A percentile compares a stretch with the other conserved stretches of the same genome.
phyloP scores from a whole-genome alignment of 1,140 invertebrate species.

The Zaprionus ornatus region DNA sequence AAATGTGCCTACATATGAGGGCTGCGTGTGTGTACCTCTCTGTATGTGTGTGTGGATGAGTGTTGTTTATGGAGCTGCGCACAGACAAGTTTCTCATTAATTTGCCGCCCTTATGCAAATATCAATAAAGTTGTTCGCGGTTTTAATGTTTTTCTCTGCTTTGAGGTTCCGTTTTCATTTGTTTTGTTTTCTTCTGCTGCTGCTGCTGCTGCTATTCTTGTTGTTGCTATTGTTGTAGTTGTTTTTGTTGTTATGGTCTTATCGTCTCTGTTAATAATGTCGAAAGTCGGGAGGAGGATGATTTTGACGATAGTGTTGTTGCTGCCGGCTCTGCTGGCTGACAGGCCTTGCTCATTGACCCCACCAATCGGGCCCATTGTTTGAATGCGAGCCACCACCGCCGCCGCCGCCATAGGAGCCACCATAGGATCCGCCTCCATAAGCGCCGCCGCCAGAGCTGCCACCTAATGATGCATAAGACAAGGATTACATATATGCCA shows the following conservation, averaged over 20 bases:
- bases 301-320: conserved; percentile 33
- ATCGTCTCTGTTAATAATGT: conserved; percentile 33
- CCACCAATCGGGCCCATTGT: conserved; percentile 81
- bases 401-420: conserved; percentile 82
- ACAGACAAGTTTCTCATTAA: conserved; percentile 79
- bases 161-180: conserved; percentile 17
- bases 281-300: conserved; percentile 22
- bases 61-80: conserved; percentile 62
- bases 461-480: conserved; percentile 36
- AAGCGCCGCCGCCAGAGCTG: conserved; percentile 59
- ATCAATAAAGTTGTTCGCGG: conserved; percentile 63
- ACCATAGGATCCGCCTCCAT: conserved; percentile 83
- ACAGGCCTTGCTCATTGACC: conserved; percentile 71
- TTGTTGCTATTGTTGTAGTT: conserved; percentile 34
- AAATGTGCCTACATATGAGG: conserved; percentile 38
- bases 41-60: conserved; percentile 26
- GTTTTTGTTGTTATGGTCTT: conserved; percentile 32
- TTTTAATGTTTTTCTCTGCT: conserved; percentile 30
- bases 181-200: conserved; percentile 22
- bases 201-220: conserved; percentile 28
- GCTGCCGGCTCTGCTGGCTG: conserved; percentile 54
- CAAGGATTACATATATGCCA: background rate
- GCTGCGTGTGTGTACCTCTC: conserved; percentile 26
- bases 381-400: conserved; percentile 72
- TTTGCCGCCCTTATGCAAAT: conserved; percentile 68